Base-by-base conservation (phyloP, 2,113 vertebrate genomes). In the Otis tarda region DNA sequence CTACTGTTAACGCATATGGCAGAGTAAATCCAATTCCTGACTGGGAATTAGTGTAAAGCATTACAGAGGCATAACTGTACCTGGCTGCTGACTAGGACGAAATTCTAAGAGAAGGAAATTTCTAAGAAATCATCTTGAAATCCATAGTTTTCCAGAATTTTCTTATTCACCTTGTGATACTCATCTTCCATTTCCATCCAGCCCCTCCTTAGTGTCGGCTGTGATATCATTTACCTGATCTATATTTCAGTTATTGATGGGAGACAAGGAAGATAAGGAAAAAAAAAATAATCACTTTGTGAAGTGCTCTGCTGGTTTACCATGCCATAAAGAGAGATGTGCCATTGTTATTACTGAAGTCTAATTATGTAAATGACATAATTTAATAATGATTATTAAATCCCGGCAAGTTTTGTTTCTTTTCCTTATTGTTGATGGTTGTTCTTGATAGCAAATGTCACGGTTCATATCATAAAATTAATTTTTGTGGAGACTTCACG, bases 371-470 rank as follows among this genome's bases (percentile, higher is more conserved):
- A 90, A 88, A 92, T 95, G 57, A 37, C 64, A 73, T 50, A 2
- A 73, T 86, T 92, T 93, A 90, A 86, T 81, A 90, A 90, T n/a
- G 28, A 77, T 83, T 75, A 92, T 91, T 96, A 95, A 94, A 91
- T 78, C 83, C 63, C 37, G 64, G 70, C 64, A 56, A 92, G 76
- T 87, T 92, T 75, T 68, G 35, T 77, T 95, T 89, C 50, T 85
- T 91, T 86, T 67, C n/a, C 61, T 75, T 47, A 8, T 57, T n/a
- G 56, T 88, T 84, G 87, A 95, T 90, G 80, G 67, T 4, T 92
- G 57, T 75, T 57, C 89, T 82, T 90, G 89, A 80, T 87, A 95
- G 50, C 52, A 74, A 57, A 86, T 74, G 63, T 80, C 52, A 11
- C 0, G 28, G 33, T 69, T 78, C 19, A 4, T 69, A 87, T 94